Evolutionary conservation across 2,888 invertebrate genomes (phyloP).

Genomic region (Antitype chi): DNA sequence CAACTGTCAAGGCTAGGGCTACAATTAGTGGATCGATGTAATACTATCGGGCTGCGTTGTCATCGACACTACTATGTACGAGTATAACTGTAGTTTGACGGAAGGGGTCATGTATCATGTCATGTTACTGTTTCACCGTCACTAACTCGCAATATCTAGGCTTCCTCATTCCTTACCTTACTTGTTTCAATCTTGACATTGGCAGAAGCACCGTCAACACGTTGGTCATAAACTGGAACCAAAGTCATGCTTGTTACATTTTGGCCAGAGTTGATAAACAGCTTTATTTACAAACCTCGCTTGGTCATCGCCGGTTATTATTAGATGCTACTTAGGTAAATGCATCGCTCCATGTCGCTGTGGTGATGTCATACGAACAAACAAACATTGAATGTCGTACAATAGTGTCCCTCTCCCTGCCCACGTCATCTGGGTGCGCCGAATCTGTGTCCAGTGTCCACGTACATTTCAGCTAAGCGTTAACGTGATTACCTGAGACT

Average conservation of each 20-base stretch:
- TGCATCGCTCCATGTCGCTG: constrained; percentile 77
- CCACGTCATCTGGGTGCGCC: constrained; percentile 82
- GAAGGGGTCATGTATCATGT: constrained; percentile 32
- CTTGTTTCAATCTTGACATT: constrained; percentile 35
- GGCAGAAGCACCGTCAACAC: constrained; percentile 18
- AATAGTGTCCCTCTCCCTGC: constrained; percentile 75
- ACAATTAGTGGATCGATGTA: constrained; percentile 9
- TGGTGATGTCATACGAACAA: constrained; percentile 76
- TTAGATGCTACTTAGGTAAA: constrained; percentile 69
- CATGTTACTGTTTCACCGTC: constrained; percentile 1
- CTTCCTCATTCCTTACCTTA: neutral
- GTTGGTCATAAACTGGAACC: constrained; percentile 9
- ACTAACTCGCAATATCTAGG: constrained; percentile 4
- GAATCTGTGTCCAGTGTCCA: constrained; percentile 72
- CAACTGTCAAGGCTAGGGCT: constrained; percentile 3
- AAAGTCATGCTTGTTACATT: constrained; percentile 33
- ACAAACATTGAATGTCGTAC: constrained; percentile 75
- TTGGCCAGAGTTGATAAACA: constrained; percentile 44
- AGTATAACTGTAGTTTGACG: constrained; percentile 2
- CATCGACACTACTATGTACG: constrained; percentile 9
- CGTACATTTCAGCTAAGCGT: constrained; percentile 59
- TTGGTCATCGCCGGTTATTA: constrained; percentile 71
- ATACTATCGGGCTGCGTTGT: constrained; percentile 8
- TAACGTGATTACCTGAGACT: constrained; percentile 27
- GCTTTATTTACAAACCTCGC: constrained; percentile 56